phyloP scores from a whole-genome alignment of 2,113 vertebrate genomes.

The Carassius gibelio region DNA sequence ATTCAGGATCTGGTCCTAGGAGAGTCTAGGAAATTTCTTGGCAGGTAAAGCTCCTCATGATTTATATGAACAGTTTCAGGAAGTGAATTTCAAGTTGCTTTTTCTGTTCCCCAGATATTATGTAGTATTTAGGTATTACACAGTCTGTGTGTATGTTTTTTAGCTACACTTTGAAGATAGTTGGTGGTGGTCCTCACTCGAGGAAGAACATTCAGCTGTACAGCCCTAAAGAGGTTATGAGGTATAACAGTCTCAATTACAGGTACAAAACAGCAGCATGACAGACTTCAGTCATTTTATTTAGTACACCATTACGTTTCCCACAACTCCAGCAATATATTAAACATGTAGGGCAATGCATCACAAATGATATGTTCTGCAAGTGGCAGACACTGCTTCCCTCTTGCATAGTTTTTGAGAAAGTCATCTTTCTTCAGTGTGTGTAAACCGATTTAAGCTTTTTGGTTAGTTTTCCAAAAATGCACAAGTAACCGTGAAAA shows the following conservation, averaged over 20 bases:
- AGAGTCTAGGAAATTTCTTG: slow-evolving; percentile 5
- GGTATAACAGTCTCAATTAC: not conserved
- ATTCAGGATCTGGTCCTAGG: not conserved
- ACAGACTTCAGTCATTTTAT: too few species aligned
- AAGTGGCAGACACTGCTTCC: too few species aligned
- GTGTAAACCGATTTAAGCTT: not conserved
- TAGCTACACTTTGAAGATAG: not conserved
- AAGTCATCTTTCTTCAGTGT: not conserved
- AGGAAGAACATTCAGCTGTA: not conserved
- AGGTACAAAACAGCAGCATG: not conserved
- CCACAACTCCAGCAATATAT: too few species aligned
- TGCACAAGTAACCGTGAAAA: not conserved
- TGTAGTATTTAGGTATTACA: not conserved
- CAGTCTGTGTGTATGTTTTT: not conserved
- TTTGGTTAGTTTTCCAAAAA: not conserved
- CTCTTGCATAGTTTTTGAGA: not conserved
- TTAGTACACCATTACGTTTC: too few species aligned
- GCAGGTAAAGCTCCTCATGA: not conserved
- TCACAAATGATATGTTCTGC: too few species aligned
- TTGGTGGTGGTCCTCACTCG: not conserved
- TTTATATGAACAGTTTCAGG: not conserved
- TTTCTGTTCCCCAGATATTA: not conserved
- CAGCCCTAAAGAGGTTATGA: not conserved
- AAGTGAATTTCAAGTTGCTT: not conserved
- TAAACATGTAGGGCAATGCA: too few species aligned